Base-by-base conservation (phyloP, 2,113 vertebrate species). In the Chrysemys picta region DNA sequence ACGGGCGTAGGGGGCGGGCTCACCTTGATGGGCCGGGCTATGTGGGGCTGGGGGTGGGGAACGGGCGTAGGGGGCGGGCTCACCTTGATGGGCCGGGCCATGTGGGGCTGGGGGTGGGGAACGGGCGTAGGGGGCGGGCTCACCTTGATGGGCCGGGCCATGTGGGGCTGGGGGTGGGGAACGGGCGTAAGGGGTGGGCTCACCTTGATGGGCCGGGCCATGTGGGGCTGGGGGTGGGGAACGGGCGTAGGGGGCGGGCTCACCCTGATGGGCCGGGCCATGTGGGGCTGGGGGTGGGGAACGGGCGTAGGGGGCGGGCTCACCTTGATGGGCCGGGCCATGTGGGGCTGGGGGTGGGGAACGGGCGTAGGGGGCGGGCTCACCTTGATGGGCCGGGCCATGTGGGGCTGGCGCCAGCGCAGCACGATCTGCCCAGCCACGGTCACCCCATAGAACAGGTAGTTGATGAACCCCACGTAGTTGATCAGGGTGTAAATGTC, bases 401-500 rank as follows among this genome's bases (percentile, higher is more conserved):
- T 97, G 91, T 99, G 79, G 17, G 99, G 99, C 91, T 99, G 97
- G 94, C 98, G 99, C 96, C 98, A 97, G 50, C 99, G 98, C 88
- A 99, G 98, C 22, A 99, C 99, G 50, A 99, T 99, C 98, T 99
- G 99, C 89, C 99, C 99, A 2, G 99, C 99, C 8, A 99, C 98
- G 4, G 99, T 99, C 85, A 99, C 99, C 11, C 99, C 99, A 0
- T 99, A 99, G 97, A 99, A 99, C 96, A 99, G 98, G 98, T 99
- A 99, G 98, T 99, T 99, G 98, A 99, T 99, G 98, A 99, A 99
- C 80, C 99, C 99, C 87, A 99, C 99, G 0, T 99, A 99, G 98
- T 99, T 99, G 97, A 99, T 99, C 93, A 99, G 99, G 0, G 99
- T 99, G 98, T 99, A 99, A 97, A 99, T 99, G 98, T 99, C 99